Conservation (phyloP, 1,140 invertebrate genomes). For the Rhizoglyphus robini region DNA sequence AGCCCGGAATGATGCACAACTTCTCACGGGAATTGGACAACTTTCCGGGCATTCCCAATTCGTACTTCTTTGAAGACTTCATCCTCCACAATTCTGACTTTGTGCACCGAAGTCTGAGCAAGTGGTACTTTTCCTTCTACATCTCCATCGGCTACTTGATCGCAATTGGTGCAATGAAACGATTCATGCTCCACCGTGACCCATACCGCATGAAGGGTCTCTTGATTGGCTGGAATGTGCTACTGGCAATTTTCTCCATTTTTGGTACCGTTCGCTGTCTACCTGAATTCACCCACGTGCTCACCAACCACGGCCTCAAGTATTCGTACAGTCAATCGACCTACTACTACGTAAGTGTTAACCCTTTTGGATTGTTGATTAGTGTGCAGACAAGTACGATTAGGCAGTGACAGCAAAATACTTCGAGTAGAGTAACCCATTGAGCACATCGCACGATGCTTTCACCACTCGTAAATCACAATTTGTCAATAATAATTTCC, state of each 20-base stretch:
- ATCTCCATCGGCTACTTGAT: neutral
- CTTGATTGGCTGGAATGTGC: conserved; percentile 19
- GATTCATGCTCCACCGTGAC: neutral
- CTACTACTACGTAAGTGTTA: conserved; percentile 15
- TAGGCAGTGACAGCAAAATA: neutral
- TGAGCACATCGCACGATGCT: neutral
- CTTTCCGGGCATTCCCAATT: conserved; percentile 7
- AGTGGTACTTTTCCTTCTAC: conserved; percentile 14
- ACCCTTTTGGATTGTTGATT: neutral
- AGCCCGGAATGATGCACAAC: neutral
- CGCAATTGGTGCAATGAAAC: neutral
- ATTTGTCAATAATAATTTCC: neutral
- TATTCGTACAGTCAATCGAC: conserved; percentile 9
- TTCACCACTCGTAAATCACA: neutral
- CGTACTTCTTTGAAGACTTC: conserved; percentile 9
- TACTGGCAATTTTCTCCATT: conserved; percentile 19
- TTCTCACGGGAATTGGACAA: neutral
- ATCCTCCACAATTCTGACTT: neutral
- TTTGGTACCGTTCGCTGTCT: conserved; percentile 19
- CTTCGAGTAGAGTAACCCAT: neutral
- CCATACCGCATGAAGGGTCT: conserved; percentile 54
- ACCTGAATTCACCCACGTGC: conserved; percentile 16
- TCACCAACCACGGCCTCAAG: neutral
- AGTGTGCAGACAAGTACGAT: neutral
- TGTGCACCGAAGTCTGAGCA: neutral